phyloP scores from a whole-genome alignment of 1,140 invertebrate genomes.

The Philopotamus ludificatus region DNA sequence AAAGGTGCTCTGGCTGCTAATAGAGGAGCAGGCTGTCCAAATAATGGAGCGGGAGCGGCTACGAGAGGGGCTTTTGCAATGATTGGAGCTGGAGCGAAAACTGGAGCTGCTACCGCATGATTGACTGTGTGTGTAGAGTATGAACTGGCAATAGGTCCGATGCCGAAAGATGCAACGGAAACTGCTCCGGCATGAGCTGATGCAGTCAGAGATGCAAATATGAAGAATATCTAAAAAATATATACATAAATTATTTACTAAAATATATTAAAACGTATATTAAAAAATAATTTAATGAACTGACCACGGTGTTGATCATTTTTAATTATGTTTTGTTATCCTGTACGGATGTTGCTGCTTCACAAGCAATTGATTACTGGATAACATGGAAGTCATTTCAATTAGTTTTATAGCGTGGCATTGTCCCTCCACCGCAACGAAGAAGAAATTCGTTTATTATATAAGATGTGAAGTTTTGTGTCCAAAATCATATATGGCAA shows the following conservation, averaged over 20 bases:
- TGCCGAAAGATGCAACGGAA: constrained; percentile 43
- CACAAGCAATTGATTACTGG: neutral
- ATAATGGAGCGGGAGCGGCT: constrained; percentile 40
- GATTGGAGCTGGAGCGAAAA: constrained; percentile 38
- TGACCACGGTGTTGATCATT: constrained; percentile 6
- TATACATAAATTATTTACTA: constrained; percentile 3
- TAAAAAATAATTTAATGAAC: too few species aligned
- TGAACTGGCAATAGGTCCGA: constrained; percentile 57
- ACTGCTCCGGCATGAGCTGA: constrained; percentile 46
- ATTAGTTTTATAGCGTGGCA: neutral
- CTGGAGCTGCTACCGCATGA: constrained; percentile 58
- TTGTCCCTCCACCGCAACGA: neutral
- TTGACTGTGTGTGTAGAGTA: constrained; percentile 61
- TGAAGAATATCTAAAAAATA: constrained; percentile 45
- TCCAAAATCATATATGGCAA: neutral
- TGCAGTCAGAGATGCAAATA: constrained; percentile 39
- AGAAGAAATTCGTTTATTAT: neutral
- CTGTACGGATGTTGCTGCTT: neutral
- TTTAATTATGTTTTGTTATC: neutral
- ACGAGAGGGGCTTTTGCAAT: constrained; percentile 19
- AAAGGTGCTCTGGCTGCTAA: constrained; percentile 27
- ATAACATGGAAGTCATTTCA: neutral
- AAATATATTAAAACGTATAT: too few species aligned
- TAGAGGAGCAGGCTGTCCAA: constrained; percentile 39
- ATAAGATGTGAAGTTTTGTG: neutral